Base-by-base conservation (phyloP, 1,140 invertebrate genomes). In the Triops cancriformis region DNA sequence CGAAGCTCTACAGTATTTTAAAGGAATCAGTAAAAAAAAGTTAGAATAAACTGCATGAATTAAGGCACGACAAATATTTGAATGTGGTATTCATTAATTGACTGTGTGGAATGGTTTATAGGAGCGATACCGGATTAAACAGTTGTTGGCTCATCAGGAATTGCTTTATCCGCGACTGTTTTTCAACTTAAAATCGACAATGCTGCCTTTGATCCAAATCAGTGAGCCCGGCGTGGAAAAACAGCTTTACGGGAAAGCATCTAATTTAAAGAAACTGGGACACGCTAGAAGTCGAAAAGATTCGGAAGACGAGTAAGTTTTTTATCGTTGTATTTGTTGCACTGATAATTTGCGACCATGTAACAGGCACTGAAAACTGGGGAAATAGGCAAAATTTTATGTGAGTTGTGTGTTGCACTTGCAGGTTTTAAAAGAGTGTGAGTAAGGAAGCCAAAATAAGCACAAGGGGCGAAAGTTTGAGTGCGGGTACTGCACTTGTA, bases 61-160 rank as follows among this genome's bases (percentile, higher is more conserved):
- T n/a, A n/a, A n/a, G n/a, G n/a, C n/a, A n/a, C n/a, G n/a, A n/a
- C n/a, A n/a, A n/a, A n/a, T n/a, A n/a, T n/a, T n/a, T n/a, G n/a
- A n/a, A n/a, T n/a, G n/a, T n/a, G n/a, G 23, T 45, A 37, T 31
- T 23, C 42, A n/a, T 78, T 72, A 43, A 9, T 28, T 77, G n/a
- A 28, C 77, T 73, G 80, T 75, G 76, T 77, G 77, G 64, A 37
- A 37, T 37, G 31, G 2, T 37, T 81, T 81, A 42, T 79, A 91
- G 87, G 91, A 92, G 82, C 85, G 89, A 18, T 89, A 90, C 80
- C 83, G 88, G 76, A 89, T 88, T 45, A 91, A 91, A 80, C 91
- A 93, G 82, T 82, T 93, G 18, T 84, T 93, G 27, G 89, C 90
- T 14, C 88, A 91, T 80, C 92, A 93, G 80, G 92, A 94, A 83